Evolutionary conservation across 2,113 vertebrate genomes (phyloP), one percentile per base, ranked within the genome.

Genomic region (Oncorhynchus keta): DNA sequence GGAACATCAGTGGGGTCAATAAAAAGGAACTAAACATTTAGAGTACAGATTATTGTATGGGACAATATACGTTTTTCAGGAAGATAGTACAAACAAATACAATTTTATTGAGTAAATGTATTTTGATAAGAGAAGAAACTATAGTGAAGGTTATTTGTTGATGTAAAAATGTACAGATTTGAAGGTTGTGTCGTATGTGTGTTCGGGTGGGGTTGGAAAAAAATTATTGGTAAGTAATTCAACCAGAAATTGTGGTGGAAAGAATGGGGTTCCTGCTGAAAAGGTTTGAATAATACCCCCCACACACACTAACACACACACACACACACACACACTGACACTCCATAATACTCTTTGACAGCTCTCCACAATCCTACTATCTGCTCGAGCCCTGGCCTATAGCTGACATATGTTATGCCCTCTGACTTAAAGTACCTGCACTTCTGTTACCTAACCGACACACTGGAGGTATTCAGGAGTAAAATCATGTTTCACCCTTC

Each of bases 401-500:
- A 12, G 2, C 16, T 30, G 64, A n/a, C 45, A 39, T 67, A 35
- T 45, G 61, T 39, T 22, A 9, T 71, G 18, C 13, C 64, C 67
- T 13, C 20, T 12, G 35, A 61, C 61, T 3, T 24, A n/a, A 24
- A 30, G 13, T 61, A 32, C 67, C 67, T 69, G 35, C 26, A 16
- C 35, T 9, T 26, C 3, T 68, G 71, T 3, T n/a, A 12, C 39
- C 28, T 12, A 14, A 73, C 64, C 28, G 26, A 71, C 5, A n/a
- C 18, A 45, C 32, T 69, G 73, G 22, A 69, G n/a, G 3, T 79
- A 48, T 79, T 76, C 71, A 74, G 79, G 49, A 72, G 74, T 59
- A 51, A 80, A 83, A 73, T 70, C 78, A 68, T 71, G 49, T 76
- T 81, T 83, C 77, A 83, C 71, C 72, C 76, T 81, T 84, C 69